Percentiles rank a stretch among this genome's conserved stretches.
phyloP scores from a whole-genome alignment of 2,797 vertebrate species.

The Dromococcyx pavoninus region DNA sequence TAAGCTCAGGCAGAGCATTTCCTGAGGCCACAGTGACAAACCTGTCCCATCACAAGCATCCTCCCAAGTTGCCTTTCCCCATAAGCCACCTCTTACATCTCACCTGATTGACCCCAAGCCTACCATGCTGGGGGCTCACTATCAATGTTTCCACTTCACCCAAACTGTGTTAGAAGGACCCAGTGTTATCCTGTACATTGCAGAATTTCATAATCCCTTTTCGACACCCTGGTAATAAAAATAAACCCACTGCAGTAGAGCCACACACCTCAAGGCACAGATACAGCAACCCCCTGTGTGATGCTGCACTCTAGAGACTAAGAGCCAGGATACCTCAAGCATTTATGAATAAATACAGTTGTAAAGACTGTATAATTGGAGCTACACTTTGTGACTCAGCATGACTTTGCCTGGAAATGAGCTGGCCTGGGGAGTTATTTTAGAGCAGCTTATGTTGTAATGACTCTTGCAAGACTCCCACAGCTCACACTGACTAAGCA shows the following conservation, averaged over 20 bases:
- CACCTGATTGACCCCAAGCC: not conserved
- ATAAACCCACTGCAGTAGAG: not conserved
- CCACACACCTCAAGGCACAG: not conserved
- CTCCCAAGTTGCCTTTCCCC: not conserved
- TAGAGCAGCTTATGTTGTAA: not conserved
- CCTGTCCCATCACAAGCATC: not conserved
- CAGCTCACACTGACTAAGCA: not conserved
- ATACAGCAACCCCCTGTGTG: accelerated
- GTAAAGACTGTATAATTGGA: not conserved
- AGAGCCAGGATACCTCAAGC: not conserved
- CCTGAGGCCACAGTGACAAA: not conserved
- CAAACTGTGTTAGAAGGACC: no score
- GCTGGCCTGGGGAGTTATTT: not conserved
- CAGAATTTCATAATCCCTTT: not conserved
- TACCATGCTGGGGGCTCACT: not conserved
- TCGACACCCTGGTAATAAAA: not conserved
- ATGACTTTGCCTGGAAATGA: not conserved
- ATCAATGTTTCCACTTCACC: not conserved
- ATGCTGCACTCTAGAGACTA: not conserved
- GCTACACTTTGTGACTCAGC: not conserved
- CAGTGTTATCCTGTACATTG: no score
- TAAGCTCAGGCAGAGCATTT: not conserved
- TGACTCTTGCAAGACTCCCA: not conserved
- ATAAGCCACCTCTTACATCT: not conserved
- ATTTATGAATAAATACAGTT: not conserved